Evolutionary conservation across 2,797 vertebrate species (phyloP).

Genomic region (Margarornis squamiger): DNA sequence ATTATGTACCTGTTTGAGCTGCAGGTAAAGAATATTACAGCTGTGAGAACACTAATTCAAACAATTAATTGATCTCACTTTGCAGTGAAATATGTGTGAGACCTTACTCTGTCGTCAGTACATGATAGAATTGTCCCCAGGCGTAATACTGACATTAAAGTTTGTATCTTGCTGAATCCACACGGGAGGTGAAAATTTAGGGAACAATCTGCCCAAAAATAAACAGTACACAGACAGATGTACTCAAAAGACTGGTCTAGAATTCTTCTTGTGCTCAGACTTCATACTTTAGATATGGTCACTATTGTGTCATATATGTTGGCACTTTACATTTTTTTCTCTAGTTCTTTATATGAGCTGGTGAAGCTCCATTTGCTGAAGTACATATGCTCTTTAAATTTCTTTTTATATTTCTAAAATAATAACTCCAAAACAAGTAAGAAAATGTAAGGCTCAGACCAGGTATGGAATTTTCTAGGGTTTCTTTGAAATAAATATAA

Average conservation of each 20-base stretch:
- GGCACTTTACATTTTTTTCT: background rate
- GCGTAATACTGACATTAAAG: background rate
- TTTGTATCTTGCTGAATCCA: background rate
- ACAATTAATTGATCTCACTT: slow-evolving; percentile 23
- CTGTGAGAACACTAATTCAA: slow-evolving; percentile 48
- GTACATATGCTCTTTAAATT: background rate
- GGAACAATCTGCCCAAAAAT: background rate
- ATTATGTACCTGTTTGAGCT: slow-evolving; percentile 65
- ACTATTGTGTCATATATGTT: background rate
- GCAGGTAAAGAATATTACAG: slow-evolving; percentile 63
- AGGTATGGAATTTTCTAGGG: background rate
- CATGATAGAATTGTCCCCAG: background rate
- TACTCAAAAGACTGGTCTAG: background rate
- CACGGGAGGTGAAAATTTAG: background rate
- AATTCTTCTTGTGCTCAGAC: background rate
- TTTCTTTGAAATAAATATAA: background rate
- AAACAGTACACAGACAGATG: background rate
- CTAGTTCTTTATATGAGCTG: background rate
- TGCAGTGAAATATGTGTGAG: background rate
- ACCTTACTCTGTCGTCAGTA: background rate
- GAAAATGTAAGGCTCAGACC: background rate
- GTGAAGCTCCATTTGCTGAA: rapidly evolving
- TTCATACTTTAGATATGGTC: background rate
- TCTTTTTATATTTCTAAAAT: background rate
- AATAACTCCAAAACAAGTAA: background rate